Evolutionary conservation across 1,140 invertebrate genomes (phyloP).

Genomic region (Octopus sinensis): DNA sequence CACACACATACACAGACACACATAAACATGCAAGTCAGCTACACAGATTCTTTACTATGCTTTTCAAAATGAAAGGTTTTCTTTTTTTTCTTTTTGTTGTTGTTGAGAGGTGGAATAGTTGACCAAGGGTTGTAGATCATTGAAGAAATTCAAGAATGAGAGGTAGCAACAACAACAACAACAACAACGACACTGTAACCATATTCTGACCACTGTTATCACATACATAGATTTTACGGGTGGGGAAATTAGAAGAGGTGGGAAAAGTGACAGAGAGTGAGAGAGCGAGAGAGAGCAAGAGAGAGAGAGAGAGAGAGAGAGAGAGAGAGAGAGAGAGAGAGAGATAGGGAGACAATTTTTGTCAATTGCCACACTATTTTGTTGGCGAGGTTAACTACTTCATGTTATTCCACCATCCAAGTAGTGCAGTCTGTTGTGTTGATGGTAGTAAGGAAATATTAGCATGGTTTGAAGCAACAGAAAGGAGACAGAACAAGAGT

Average conservation of each 20-base stretch:
- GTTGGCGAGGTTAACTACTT: not conserved
- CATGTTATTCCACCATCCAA: not conserved
- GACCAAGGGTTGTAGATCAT: no score
- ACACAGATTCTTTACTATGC: no score
- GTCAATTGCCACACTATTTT: not conserved
- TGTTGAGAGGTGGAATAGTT: no score
- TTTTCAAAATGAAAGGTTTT: no score
- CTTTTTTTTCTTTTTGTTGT: no score
- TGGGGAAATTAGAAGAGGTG: not conserved
- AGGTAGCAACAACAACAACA: no score
- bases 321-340: not conserved
- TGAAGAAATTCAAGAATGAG: no score
- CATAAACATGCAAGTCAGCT: no score
- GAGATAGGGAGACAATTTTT: not conserved
- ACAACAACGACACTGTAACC: no score
- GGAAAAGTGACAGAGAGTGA: not conserved
- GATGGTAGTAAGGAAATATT: not conserved
- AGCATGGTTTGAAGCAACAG: not conserved
- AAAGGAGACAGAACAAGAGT: not conserved
- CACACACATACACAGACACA: no score
- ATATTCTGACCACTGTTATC: no score
- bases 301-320: not conserved
- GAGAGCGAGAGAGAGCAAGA: not conserved
- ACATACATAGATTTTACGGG: no score
- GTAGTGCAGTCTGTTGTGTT: not conserved